Percentiles rank a stretch among this genome's conserved stretches.
Conservation (phyloP, 1,140 invertebrate genomes). For the Portunus trituberculatus region DNA sequence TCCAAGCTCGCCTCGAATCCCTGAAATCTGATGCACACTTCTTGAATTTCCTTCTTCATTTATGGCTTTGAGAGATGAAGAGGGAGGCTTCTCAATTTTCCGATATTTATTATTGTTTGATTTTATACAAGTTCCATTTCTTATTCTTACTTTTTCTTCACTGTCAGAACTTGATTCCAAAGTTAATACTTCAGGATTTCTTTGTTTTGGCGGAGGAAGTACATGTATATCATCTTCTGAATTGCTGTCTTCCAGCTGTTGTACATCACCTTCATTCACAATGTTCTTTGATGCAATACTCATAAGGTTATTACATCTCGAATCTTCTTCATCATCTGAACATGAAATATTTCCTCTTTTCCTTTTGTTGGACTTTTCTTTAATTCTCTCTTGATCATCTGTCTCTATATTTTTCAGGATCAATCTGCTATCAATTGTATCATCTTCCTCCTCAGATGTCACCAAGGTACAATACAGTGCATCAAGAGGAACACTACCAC, state of each 20-base stretch:
- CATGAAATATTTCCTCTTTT: not conserved
- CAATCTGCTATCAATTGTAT: not conserved
- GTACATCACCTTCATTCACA: not conserved
- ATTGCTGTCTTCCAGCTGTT: not conserved
- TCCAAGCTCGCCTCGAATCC: not conserved
- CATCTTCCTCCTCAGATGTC: conserved; percentile 16
- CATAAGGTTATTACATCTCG: conserved; percentile 21
- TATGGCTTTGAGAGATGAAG: not conserved
- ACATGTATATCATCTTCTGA: conserved; percentile 31
- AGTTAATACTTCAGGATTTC: not conserved
- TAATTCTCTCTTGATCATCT: not conserved
- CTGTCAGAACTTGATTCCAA: conserved; percentile 31
- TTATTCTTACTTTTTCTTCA: not conserved
- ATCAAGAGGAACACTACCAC: conserved; percentile 45
- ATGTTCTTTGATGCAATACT: not conserved
- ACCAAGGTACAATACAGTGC: conserved; percentile 25
- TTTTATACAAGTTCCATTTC: not conserved
- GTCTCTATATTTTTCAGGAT: conserved; percentile 27
- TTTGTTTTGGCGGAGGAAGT: not conserved
- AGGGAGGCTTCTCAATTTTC: not conserved
- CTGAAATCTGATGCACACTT: not conserved
- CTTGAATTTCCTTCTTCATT: not conserved
- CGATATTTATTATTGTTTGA: not conserved
- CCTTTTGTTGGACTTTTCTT: conserved; percentile 40
- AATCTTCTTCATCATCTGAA: conserved; percentile 24